phyloP scores from a whole-genome alignment of 1,140 invertebrate species.

The Panagrolaimus sp. region DNA sequence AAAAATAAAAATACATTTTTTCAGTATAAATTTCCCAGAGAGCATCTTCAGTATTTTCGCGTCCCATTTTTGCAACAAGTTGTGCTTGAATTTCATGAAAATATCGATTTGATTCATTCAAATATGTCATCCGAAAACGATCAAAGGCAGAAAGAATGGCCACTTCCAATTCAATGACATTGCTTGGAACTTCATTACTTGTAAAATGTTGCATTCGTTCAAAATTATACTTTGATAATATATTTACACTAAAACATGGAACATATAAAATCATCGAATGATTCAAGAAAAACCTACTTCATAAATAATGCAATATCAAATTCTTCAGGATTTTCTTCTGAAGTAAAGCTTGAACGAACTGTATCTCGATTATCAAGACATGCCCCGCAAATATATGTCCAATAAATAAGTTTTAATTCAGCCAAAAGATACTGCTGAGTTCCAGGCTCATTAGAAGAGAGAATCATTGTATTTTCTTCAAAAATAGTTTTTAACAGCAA shows the following conservation, averaged over 20 bases:
- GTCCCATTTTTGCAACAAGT: neutral
- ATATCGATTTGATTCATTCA: slow-evolving; percentile 12
- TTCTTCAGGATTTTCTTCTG: slow-evolving; percentile 3
- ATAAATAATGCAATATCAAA: slow-evolving; percentile 7
- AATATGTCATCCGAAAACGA: neutral
- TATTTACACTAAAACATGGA: neutral
- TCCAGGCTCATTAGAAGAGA: neutral
- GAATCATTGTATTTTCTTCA: neutral
- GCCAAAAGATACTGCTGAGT: neutral
- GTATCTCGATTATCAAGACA: slow-evolving; percentile 5
- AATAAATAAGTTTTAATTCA: neutral
- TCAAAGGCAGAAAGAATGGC: slow-evolving; percentile 9
- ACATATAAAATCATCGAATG: neutral
- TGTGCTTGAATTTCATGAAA: neutral
- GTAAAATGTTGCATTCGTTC: neutral
- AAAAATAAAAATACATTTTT: slow-evolving; percentile 1
- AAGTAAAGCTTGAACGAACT: neutral
- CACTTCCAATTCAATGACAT: neutral
- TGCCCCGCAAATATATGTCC: slow-evolving; percentile 1
- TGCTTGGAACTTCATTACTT: neutral
- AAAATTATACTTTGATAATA: neutral
- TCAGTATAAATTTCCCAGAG: slow-evolving; percentile 5
- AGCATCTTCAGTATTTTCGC: neutral
- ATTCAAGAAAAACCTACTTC: neutral
- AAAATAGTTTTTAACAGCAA: neutral